Base-by-base conservation (phyloP, 2,888 invertebrate genomes). In the Trypoxylon attenuatum region DNA sequence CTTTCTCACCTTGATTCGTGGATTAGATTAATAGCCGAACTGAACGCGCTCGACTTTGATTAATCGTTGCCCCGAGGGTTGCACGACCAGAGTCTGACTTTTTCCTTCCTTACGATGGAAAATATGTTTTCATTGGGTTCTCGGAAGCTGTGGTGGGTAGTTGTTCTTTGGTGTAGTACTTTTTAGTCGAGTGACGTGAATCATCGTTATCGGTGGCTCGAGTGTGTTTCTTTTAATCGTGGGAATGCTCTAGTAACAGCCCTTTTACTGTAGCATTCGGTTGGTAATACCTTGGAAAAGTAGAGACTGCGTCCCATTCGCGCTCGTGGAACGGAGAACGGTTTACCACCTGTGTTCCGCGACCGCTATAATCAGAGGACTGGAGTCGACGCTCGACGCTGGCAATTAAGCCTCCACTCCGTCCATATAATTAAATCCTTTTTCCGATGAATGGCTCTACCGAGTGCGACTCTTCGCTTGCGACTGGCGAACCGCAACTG, bases 301-400 rank as follows among this genome's bases (percentile, higher is more conserved):
- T 2, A 33, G 4, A 1, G 10, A 13, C 33, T 33, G 13, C 13
- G 33, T 13, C 13, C n/a, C 5, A 10, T 33, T 33, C 33, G 33
- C 33, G n/a, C n/a, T n/a, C n/a, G n/a, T n/a, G n/a, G n/a, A n/a
- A n/a, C 41, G 18, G 18, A 23, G 49, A 65, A 49, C 29, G 45
- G 1, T 39, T 27, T 27, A 27, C 47, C 42, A 47, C 19, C 43
- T 5, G n/a, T 27, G 25, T 10, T 39, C 41, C 41, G 57, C 47
- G 50, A 59, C 66, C 66, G 43, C 58, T 50, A 50, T 54, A 67
- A 65, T 67, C 66, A 67, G 66, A 58, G 54, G 13, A 58, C 54
- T 27, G 54, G 66, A 65, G 64, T 65, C 52, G 57, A 43, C 29
- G 52, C 27, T 47, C 43, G 18, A 53, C 41, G 29, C 6, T 27